Evolutionary conservation across 2,113 vertebrate species (phyloP).

Genomic region (Sminthopsis crassicaudata): DNA sequence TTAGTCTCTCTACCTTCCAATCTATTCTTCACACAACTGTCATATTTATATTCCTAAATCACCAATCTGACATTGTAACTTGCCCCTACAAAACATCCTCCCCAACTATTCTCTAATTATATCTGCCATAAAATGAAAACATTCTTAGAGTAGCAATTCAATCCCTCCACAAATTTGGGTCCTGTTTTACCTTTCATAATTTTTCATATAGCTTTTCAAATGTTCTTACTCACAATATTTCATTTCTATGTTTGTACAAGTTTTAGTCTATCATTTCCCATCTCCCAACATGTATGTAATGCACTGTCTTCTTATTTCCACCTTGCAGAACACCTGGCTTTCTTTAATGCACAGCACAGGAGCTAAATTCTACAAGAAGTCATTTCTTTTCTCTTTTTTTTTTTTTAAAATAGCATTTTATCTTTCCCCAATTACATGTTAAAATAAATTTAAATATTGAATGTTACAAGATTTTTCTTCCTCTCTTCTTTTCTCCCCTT

Average conservation of each 20-base stretch:
- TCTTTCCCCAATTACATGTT: too few relatives aligned
- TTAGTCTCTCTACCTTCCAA: background rate
- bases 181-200: background rate
- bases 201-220: background rate
- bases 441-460: too few relatives aligned
- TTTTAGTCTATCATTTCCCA: background rate
- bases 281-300: background rate
- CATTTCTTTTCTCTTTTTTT: background rate
- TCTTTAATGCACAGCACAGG: background rate
- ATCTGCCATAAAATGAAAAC: background rate
- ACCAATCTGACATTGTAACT: background rate
- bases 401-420: too few relatives aligned
- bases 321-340: background rate
- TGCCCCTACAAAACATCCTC: background rate
- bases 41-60: background rate
- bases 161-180: background rate
- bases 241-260: background rate
- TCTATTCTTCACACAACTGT: background rate
- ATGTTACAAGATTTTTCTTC: too few relatives aligned
- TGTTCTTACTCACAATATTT: background rate
- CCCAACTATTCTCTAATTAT: background rate
- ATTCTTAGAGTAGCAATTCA: background rate
- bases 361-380: background rate
- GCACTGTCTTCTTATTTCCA: background rate
- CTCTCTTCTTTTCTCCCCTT: too few relatives aligned